phyloP scores from a whole-genome alignment of 2,888 invertebrate genomes.

The Eurytoma californica region DNA sequence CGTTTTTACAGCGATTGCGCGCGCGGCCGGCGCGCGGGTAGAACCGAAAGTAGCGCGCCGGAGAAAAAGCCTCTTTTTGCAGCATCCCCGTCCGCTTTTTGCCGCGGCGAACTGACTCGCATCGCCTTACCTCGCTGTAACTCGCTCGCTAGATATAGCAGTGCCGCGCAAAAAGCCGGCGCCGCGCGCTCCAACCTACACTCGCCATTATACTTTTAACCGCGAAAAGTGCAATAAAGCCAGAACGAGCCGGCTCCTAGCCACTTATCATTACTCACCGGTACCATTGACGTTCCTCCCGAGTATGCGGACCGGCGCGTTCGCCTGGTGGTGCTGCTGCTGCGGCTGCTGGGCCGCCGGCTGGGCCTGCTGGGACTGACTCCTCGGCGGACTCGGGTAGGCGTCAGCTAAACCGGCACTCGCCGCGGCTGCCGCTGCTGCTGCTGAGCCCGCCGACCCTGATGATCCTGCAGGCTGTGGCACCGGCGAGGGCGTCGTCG shows the following conservation, averaged over 20 bases:
- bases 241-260: background rate
- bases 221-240: background rate
- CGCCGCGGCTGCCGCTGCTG: slow-evolving; percentile 38
- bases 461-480: slow-evolving; percentile 56
- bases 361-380: slow-evolving; percentile 48
- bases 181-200: slow-evolving; percentile 5
- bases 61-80: slow-evolving; percentile 54
- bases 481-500: slow-evolving; percentile 69
- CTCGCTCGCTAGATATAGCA: slow-evolving; percentile 16
- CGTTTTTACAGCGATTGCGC: slow-evolving; percentile 54
- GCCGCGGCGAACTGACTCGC: slow-evolving; percentile 43
- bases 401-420: slow-evolving; percentile 37
- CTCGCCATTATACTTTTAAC: background rate
- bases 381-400: slow-evolving; percentile 45
- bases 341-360: slow-evolving; percentile 42
- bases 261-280: slow-evolving; percentile 65
- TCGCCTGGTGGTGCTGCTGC: slow-evolving; percentile 53
- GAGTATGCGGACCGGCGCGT: slow-evolving; percentile 64
- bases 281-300: slow-evolving; percentile 74
- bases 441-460: background rate
- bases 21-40: slow-evolving; percentile 18
- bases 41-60: slow-evolving; percentile 54
- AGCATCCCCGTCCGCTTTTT: slow-evolving; percentile 45
- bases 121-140: slow-evolving; percentile 31
- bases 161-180: slow-evolving; percentile 29